phyloP scores from a whole-genome alignment of 2,113 vertebrate genomes.

The Phasianus colchicus region DNA sequence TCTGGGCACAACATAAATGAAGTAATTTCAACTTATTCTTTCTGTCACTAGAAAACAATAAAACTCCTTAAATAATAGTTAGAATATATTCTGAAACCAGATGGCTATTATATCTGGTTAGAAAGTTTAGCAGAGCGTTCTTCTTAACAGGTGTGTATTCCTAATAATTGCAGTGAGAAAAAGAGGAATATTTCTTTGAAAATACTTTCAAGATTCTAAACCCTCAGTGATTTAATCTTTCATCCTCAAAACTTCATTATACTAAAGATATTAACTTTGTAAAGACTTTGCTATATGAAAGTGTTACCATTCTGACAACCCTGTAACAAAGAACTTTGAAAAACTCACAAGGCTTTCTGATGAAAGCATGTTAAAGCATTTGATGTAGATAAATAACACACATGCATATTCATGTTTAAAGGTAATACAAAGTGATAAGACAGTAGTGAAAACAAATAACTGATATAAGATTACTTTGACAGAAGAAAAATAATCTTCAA shows the following conservation, averaged over 20 bases:
- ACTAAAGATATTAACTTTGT: conserved; percentile 31
- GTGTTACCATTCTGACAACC: conserved; percentile 42
- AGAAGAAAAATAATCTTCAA: background rate
- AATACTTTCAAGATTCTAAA: conserved; percentile 2
- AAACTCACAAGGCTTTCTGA: conserved; percentile 15
- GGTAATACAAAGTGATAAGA: conserved; percentile 3
- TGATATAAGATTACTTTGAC: background rate
- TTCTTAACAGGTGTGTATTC: background rate
- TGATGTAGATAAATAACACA: conserved; percentile 70
- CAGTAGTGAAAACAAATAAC: conserved; percentile 12
- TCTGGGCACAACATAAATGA: background rate
- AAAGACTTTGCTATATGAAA: conserved; percentile 25
- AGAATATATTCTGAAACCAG: background rate
- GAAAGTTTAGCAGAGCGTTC: background rate
- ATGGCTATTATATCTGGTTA: background rate
- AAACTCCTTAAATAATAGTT: background rate
- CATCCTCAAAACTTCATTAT: conserved; percentile 46
- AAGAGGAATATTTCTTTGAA: background rate
- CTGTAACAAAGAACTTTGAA: conserved; percentile 32
- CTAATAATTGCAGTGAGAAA: background rate
- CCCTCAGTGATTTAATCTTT: conserved; percentile 50
- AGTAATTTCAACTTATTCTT: background rate
- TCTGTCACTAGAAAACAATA: background rate
- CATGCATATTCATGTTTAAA: conserved; percentile 69
- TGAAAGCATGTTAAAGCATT: conserved; percentile 48